phyloP scores from a whole-genome alignment of 2,797 vertebrate species.

The Poeciliopsis gracilis region DNA sequence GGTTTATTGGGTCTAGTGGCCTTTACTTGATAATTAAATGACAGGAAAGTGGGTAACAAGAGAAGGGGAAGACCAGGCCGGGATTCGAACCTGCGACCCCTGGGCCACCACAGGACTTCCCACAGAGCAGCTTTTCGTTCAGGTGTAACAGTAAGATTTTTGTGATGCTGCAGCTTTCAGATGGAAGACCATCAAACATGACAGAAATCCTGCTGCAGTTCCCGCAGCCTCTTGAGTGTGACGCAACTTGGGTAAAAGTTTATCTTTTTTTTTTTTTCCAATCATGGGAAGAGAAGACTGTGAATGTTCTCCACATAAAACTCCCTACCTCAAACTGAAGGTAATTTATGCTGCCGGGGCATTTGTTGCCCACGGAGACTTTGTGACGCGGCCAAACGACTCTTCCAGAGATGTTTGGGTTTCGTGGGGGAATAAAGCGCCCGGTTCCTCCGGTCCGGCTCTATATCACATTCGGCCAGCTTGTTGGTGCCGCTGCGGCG shows the following conservation, averaged over 20 bases:
- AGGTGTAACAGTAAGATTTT: not conserved
- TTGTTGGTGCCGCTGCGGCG: conserved; percentile 73
- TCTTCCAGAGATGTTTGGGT: conserved; percentile 81
- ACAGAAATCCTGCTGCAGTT: not conserved
- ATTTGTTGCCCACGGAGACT: conserved; percentile 74
- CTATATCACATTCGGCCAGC: conserved; percentile 81
- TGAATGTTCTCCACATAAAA: conserved; percentile 76
- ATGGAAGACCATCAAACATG: not conserved
- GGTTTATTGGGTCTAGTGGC: too few relatives aligned
- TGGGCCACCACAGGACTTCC: too few relatives aligned
- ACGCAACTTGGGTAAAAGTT: conserved; percentile 60
- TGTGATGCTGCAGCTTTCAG: not conserved
- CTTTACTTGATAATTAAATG: too few relatives aligned
- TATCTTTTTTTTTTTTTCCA: conserved; percentile 10
- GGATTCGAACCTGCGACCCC: too few relatives aligned
- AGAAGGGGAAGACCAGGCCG: too few relatives aligned
- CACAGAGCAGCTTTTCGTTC: not conserved
- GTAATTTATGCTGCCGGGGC: conserved; percentile 76
- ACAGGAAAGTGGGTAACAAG: too few relatives aligned
- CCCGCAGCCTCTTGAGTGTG: conserved; percentile 30
- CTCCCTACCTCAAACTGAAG: conserved; percentile 68
- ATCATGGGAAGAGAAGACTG: conserved; percentile 69
- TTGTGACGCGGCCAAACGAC: conserved; percentile 76
- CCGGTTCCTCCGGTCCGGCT: conserved; percentile 48
- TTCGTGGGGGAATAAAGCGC: conserved; percentile 84